phyloP scores from a whole-genome alignment of 2,797 vertebrate genomes.

The Phrynocephalus forsythii region DNA sequence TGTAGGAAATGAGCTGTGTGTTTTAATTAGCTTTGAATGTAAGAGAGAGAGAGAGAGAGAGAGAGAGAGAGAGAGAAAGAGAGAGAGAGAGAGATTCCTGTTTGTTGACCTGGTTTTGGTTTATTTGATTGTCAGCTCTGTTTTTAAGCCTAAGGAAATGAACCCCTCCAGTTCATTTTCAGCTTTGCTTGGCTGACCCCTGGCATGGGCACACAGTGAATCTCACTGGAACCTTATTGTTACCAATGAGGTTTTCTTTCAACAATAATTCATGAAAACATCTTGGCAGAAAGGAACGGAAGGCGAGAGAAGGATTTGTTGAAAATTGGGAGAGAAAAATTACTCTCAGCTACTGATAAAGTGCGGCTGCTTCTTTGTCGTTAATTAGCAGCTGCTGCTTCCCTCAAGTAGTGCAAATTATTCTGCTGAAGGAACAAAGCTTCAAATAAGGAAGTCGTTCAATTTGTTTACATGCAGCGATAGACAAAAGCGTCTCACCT shows the following conservation, averaged over 20 bases:
- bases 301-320: conserved; percentile 9
- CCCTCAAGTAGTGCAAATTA: conserved; percentile 76
- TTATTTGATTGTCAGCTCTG: conserved; percentile 2
- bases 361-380: conserved; percentile 69
- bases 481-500: conserved; percentile 68
- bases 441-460: conserved; percentile 74
- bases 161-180: conserved; percentile 2
- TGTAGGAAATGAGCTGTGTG: not conserved
- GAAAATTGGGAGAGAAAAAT: conserved; percentile 66
- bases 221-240: conserved; percentile 42
- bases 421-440: conserved; percentile 70
- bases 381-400: conserved; percentile 78
- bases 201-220: conserved; percentile 8
- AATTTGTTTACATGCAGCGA: conserved; percentile 69
- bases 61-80: not conserved
- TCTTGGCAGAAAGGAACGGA: conserved; percentile 44
- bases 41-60: not conserved
- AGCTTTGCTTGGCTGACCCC: not conserved
- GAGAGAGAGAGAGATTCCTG: not conserved
- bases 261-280: conserved; percentile 60
- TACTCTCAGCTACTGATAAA: conserved; percentile 67
- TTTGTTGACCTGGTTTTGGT: conserved; percentile 13
- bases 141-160: conserved; percentile 7
- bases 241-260: conserved; percentile 51
- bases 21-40: not conserved